These are phyloP conservation scores for Pteromalus puparum DNA, from an alignment of 1,140 invertebrate genomes.

Conservation along the genomic window DNA sequence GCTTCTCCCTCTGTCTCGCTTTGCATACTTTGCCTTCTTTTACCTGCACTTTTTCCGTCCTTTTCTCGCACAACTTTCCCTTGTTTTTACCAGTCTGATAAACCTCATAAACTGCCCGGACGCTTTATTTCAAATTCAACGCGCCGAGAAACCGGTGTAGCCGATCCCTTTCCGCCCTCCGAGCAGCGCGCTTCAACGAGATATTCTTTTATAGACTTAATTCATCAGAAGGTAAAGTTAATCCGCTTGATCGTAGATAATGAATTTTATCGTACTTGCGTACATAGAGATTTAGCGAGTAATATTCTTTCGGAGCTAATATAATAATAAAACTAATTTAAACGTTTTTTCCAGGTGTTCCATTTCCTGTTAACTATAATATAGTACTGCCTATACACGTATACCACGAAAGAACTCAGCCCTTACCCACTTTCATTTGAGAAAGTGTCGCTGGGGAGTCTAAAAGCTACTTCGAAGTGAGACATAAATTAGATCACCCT, in stretches of 20 bases:
- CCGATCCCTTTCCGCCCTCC: neutral
- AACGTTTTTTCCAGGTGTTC: too few relatives aligned
- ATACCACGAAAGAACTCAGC: neutral
- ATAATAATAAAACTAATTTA: too few relatives aligned
- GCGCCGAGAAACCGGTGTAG: neutral
- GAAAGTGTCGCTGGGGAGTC: constrained; percentile 13
- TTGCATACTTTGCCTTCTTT: constrained; percentile 27
- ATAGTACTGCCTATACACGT: too few relatives aligned
- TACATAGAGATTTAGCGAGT: too few relatives aligned
- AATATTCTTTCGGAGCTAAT: too few relatives aligned
- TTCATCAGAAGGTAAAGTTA: neutral
- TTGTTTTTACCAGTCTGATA: constrained; percentile 53
- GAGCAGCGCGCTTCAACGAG: neutral
- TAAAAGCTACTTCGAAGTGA: neutral
- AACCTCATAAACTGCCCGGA: constrained; percentile 24
- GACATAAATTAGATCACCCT: constrained; percentile 23
- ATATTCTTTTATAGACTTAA: neutral
- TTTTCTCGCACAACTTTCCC: constrained; percentile 52
- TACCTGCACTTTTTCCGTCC: constrained; percentile 55
- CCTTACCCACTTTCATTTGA: constrained; percentile 15
- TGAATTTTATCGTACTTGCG: neutral
- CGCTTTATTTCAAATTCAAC: constrained; percentile 36
- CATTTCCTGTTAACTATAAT: too few relatives aligned
- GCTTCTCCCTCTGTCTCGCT: constrained; percentile 49
- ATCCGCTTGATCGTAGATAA: neutral